Base-by-base conservation (phyloP, 1,140 invertebrate species). In the Euura saliciscinereae region DNA sequence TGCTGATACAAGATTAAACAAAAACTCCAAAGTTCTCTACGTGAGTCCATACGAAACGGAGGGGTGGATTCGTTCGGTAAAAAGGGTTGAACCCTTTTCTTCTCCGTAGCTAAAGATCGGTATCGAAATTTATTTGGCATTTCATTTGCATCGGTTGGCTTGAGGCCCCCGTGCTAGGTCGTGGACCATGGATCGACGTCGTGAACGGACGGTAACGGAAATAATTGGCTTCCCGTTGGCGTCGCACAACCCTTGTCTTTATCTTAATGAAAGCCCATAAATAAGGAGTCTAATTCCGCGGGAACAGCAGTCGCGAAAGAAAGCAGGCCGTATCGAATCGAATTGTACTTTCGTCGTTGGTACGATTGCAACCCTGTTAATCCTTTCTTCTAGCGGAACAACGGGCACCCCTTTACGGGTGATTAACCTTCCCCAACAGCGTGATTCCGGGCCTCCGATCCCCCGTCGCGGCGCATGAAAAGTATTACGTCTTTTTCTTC, bases 261-360 rank as follows among this genome's bases (percentile, higher is more conserved):
- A 86, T 86, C 85, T 86, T 86, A 87, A 87, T 87, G 84, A 86
- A 87, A 86, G 79, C 79, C 83, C 83, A 87, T 87, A 86, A 87
- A 87, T 87, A 87, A 87, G 81, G 77, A 81, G 78, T 77, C 84
- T 87, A 87, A 87, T 85, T 83, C 82, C 77, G 84, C 78, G 84
- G 80, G 83, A 85, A 82, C 77, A 79, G 73, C 70, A 79, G 76
- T 68, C 69, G 51, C 13, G 51, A 59, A 59, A 59, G 51, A 59
- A 59, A 59, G 3, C 51, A 59, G 51, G 51, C 51, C 51, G 51
- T n/a, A 59, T 59, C 51, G 51, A 59, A 59, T 59, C 51, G 51
- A 59, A 59, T n/a, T 28, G 28, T 28, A 28, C 51, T 6, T n/a
- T 59, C 51, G 0, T 59, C 51, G 10, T 28, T 28, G 28, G 28